These are phyloP conservation scores for Aradophagus sp. DNA, from an alignment of 1,140 invertebrate species.

Conservation along the genomic window DNA sequence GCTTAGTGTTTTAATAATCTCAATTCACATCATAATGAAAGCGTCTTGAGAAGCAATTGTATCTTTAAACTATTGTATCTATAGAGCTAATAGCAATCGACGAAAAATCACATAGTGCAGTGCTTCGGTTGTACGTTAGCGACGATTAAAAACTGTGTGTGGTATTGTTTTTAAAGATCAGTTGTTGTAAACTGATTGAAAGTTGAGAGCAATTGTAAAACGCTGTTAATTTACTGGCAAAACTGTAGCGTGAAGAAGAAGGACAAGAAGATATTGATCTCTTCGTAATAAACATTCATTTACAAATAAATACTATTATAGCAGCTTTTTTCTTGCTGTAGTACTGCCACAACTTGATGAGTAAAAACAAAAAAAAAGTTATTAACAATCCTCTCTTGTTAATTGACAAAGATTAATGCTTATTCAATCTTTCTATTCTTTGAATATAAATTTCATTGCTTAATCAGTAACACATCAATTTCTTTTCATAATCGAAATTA, in stretches of 20 bases:
- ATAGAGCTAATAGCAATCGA: constrained; percentile 16
- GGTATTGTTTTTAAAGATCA: constrained; percentile 15
- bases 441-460: too few species aligned
- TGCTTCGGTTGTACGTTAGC: constrained; percentile 14
- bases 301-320: constrained; percentile 25
- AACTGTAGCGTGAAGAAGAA: constrained; percentile 11
- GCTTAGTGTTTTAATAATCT: constrained; percentile 1
- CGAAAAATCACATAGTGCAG: constrained; percentile 23
- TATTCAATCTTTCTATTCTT: too few species aligned
- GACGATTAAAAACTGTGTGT: not conserved
- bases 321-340: constrained; percentile 45
- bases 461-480: too few species aligned
- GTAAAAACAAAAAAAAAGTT: too few species aligned
- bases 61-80: constrained; percentile 8
- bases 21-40: constrained; percentile 1
- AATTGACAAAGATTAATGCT: too few species aligned
- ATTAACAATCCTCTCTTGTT: too few species aligned
- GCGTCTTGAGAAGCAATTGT: constrained; percentile 6
- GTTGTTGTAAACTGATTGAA: constrained; percentile 32
- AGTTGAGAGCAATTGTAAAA: constrained; percentile 8
- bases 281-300: constrained; percentile 27
- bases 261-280: constrained; percentile 28
- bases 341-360: too few species aligned
- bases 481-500: too few species aligned
- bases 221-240: constrained; percentile 1